Percentiles rank a stretch among this genome's conserved stretches.
These are phyloP conservation scores for Chrysaora quinquecirrha DNA, from an alignment of 30 jellyfish, hydroid and myxozoan species.

Conservation along the genomic window DNA sequence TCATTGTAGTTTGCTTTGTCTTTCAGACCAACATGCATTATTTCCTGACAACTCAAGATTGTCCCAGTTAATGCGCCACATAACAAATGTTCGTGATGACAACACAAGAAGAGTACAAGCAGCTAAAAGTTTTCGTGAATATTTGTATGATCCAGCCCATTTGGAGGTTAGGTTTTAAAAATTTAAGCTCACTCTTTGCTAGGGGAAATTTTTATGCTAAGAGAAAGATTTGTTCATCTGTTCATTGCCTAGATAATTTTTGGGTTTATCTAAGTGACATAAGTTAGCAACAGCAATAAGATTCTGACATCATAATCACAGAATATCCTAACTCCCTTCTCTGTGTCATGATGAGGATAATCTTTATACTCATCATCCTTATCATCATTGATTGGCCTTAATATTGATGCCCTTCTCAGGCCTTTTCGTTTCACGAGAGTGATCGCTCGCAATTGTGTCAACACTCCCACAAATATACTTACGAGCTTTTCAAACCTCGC, in stretches of 20 bases:
- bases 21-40: slow-evolving; percentile 77
- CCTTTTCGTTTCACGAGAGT: too few relatives aligned
- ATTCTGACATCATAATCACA: too few relatives aligned
- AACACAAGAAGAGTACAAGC: slow-evolving; percentile 62
- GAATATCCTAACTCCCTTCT: too few relatives aligned
- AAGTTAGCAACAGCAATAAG: neutral
- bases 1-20: neutral
- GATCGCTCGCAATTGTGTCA: too few relatives aligned
- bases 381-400: neutral
- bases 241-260: neutral
- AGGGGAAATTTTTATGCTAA: slow-evolving; percentile 2
- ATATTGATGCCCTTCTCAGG: too few relatives aligned
- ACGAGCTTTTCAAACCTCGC: too few relatives aligned
- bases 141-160: slow-evolving; percentile 76
- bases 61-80: slow-evolving; percentile 83
- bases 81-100: slow-evolving; percentile 74
- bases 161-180: slow-evolving; percentile 67
- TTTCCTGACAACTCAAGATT: slow-evolving; percentile 89
- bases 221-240: neutral
- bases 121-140: slow-evolving; percentile 67
- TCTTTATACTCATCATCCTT: neutral
- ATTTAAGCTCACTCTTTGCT: neutral
- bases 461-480: too few relatives aligned
- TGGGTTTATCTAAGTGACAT: neutral
- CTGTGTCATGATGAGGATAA: too few relatives aligned